These are phyloP conservation scores for Fabriciana adippe DNA, from an alignment of 2,888 invertebrate species.

Conservation along the genomic window DNA sequence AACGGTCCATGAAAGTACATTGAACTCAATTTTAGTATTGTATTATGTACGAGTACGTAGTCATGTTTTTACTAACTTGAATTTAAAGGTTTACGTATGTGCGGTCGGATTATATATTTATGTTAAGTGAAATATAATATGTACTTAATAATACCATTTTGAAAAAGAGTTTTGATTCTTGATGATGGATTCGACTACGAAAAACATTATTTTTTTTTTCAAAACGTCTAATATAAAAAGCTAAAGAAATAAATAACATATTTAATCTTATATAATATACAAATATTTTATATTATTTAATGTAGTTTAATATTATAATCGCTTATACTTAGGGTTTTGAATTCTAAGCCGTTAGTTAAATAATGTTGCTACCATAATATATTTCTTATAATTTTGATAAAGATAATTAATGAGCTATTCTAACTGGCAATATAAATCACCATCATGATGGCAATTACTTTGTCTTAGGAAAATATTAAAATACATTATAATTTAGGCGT, in stretches of 20 bases:
- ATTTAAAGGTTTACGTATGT: no score
- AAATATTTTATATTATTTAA: no score
- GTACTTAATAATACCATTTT: no score
- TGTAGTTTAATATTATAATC: no score
- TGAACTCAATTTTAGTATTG: conserved; percentile 26
- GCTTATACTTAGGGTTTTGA: no score
- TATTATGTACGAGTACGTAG: not conserved
- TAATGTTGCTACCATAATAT: not conserved
- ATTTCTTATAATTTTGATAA: conserved; percentile 14
- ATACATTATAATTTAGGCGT: not conserved
- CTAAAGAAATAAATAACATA: not conserved
- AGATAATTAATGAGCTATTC: conserved; percentile 17
- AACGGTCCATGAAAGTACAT: conserved; percentile 27
- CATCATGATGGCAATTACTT: conserved; percentile 18
- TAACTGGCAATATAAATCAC: conserved; percentile 17
- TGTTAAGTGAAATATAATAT: no score
- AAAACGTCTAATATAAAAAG: not conserved
- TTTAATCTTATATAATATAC: not conserved
- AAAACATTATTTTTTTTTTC: not conserved
- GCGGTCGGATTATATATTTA: no score
- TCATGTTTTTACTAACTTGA: not conserved
- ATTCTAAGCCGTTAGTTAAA: not conserved
- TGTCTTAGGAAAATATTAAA: not conserved
- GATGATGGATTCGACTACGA: not conserved
- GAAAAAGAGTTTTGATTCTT: no score